These are phyloP conservation scores for Dasyurus viverrinus DNA, from an alignment of 2,113 vertebrate species.

Conservation along the genomic window DNA sequence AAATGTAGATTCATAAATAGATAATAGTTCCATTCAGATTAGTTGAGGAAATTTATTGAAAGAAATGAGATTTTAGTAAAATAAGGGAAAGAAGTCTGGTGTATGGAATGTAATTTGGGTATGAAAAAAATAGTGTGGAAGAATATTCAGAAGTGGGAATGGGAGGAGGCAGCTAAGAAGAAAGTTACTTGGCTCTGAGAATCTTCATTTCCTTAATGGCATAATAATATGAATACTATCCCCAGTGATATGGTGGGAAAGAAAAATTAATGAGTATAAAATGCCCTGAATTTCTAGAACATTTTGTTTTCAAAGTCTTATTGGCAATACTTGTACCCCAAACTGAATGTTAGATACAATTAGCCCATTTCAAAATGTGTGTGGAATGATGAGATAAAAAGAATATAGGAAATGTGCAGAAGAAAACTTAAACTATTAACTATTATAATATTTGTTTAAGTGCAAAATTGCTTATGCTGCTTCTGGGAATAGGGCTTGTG, in stretches of 20 bases:
- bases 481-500: slow-evolving; percentile 6
- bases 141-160: slow-evolving; percentile 46
- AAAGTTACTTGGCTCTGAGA: slow-evolving; percentile 56
- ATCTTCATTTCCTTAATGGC: slow-evolving; percentile 75
- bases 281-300: slow-evolving; percentile 39
- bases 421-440: neutral
- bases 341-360: slow-evolving; percentile 43
- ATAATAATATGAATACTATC: slow-evolving; percentile 64
- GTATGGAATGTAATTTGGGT: neutral
- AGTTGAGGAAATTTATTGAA: neutral
- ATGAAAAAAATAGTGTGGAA: neutral
- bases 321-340: slow-evolving; percentile 40
- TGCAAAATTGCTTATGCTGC: slow-evolving; percentile 9
- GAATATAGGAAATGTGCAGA: neutral
- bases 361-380: slow-evolving; percentile 57
- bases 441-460: neutral
- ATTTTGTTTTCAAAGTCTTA: slow-evolving; percentile 61
- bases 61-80: neutral
- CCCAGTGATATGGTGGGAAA: slow-evolving; percentile 61
- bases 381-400: neutral
- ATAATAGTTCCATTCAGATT: neutral
- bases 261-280: slow-evolving; percentile 61
- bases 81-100: neutral
- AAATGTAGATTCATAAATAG: neutral
- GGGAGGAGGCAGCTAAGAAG: slow-evolving; percentile 35